Evolutionary conservation across 2,797 vertebrate genomes (phyloP).

Genomic region (Phoebastria nigripes): DNA sequence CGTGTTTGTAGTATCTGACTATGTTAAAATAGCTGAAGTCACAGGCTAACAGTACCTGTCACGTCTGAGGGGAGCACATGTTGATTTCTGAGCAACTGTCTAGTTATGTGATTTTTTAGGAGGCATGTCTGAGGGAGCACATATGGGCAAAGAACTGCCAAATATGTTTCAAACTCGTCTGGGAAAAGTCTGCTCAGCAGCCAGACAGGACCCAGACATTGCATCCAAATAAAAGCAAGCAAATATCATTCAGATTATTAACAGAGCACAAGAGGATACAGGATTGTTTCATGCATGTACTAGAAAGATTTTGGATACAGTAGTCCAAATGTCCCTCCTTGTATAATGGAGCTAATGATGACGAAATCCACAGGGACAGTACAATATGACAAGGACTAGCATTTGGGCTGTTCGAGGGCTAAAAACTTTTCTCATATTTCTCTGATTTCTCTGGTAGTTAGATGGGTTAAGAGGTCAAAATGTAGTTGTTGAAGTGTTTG

Average conservation of each 20-base stretch:
- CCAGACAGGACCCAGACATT: conserved; percentile 5
- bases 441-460: neutral
- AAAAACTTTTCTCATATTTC: neutral
- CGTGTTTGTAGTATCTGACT: neutral
- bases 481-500: neutral
- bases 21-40: conserved; percentile 24
- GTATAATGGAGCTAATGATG: neutral
- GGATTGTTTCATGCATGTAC: neutral
- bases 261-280: neutral
- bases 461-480: neutral
- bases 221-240: conserved; percentile 24
- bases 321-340: neutral
- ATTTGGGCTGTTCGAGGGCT: neutral
- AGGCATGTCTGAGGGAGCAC: conserved; percentile 39
- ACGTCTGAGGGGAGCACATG: conserved; percentile 22
- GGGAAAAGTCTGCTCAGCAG: conserved; percentile 39
- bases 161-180: conserved; percentile 17
- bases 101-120: conserved; percentile 25
- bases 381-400: neutral
- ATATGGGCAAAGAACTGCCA: conserved; percentile 53
- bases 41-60: conserved; percentile 24
- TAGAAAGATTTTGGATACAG: neutral
- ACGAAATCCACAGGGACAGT: neutral
- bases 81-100: conserved; percentile 28
- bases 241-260: conserved; percentile 24